Evolutionary conservation across 2,797 vertebrate genomes (phyloP), one percentile per base, ranked within the genome.

Genomic region (Pseudomugil tenellus): DNA sequence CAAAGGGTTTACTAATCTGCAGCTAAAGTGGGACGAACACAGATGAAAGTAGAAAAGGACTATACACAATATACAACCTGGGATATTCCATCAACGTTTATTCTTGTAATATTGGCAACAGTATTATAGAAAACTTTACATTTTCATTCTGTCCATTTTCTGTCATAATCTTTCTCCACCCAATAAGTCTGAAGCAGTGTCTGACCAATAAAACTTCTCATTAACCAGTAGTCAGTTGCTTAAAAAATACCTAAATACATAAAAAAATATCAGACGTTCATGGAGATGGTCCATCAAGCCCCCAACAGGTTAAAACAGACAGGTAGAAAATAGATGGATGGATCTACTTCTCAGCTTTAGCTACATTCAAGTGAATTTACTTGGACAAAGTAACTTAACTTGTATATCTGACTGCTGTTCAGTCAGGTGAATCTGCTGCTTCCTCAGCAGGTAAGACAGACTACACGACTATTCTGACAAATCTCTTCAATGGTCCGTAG

Each of bases 391-490:
- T 11, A 46, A 46, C 43, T 48, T 48, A 1, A 21, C 9, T 21
- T 48, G n/a, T n/a, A 21, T n/a, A 21, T 3, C n/a, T 48, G 6
- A 17, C n/a, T 48, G n/a, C n/a, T 48, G 46, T 43, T 21, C 21
- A 12, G 46, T 49, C 46, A 49, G 46, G 23, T 13, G 16, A 49
- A 49, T 25, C n/a, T 49, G 46, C n/a, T 23, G 21, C 46, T 49
- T n/a, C 46, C 41, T 43, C 41, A 43, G 41, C 41, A 43, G 41
- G 41, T 43, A n/a, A 43, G 41, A n/a, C 41, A 43, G 41, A n/a
- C 41, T 14, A 9, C 41, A 43, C 2, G 1, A 7, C 41, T n/a
- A 43, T 43, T 48, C 46, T n/a, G 21, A 48, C 21, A 48, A 48
- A 46, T 17, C 43, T 46, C n/a, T 46, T 21, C 7, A 46, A 41